Evolutionary conservation across 2,797 vertebrate species (phyloP), one percentile per base, ranked within the genome.

Genomic region (Phalanger gymnotis): DNA sequence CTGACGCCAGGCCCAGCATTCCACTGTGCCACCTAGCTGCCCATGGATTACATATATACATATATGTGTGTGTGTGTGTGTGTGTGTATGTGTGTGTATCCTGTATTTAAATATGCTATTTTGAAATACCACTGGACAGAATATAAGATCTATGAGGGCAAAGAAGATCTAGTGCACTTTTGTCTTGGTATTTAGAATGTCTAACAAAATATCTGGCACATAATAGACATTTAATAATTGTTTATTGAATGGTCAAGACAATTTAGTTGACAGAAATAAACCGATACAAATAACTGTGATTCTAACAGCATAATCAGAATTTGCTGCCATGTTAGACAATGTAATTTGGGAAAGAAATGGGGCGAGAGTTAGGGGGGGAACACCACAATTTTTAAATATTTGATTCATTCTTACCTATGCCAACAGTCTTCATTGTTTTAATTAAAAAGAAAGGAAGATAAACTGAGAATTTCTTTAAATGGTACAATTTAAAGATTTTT

Each of bases 301-400:
- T 73, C n/a, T 40, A 47, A 81, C 19, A 81, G 30, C 19, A 47
- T 25, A 19, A 5, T 19, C n/a, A 81, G n/a, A 47, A 81, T 81
- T 47, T 22, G 11, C n/a, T 81, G 16, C 19, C 66, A 81, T 81
- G n/a, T 40, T 1, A 73, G 5, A 81, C n/a, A 25, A 9, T 25
- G 19, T 81, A 22, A 22, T 81, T 81, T 81, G n/a, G 66, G n/a
- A 90, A 92, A 54, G 53, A 90, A 95, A 94, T 55, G 61, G 87
- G 30, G 25, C 1, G 52, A 12, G 61, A 51, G 54, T n/a, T 22
- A 28, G 54, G 22, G 25, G 55, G 55, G 22, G 56, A 30, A 10
- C 11, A 11, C 31, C 13, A 73, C 61, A 73, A 19, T 73, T 73
- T 73, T 73, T 73, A 73, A 73, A 73, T 14, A 5, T 66, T 66